Evolutionary conservation across 2,797 vertebrate species (phyloP), one percentile per base, ranked within the genome.

Genomic region (Gephyroberyx darwinii): DNA sequence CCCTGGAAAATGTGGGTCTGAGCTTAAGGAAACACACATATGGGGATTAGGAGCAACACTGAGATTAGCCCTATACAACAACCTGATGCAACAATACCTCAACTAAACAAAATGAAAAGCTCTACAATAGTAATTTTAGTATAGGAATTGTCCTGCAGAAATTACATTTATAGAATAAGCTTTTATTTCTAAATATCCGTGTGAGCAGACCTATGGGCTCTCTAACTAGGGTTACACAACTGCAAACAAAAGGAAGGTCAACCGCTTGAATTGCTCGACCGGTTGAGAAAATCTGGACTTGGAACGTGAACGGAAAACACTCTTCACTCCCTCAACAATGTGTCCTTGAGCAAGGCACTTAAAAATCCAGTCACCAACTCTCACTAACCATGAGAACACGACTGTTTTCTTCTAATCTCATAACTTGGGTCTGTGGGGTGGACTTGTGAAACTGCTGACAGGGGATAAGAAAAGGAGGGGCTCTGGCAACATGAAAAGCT

Each of bases 391-490:
- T 61, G 33, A 67, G 58, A 84, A 74, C 60, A n/a, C 3, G n/a
- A 66, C 41, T 9, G 37, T 66, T 81, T 81, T 63, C 37, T 50
- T 75, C 19, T 60, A 72, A 83, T 83, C 65, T 78, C 0, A 39
- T 76, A 86, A 84, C 59, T 31, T 35, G 47, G 81, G 79, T 62
- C 68, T 67, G 63, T 52, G 50, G 68, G 37, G 56, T 65, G 67
- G 77, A 84, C 68, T 87, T 87, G 77, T 75, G 80, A 90, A 92
- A 91, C 69, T 82, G 90, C 87, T 91, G 90, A 92, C 83, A 59
- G 56, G 55, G 69, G 70, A 81, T 76, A 83, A 87, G 81, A 77
- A 73, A 74, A 81, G 83, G 80, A 84, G 74, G 81, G 72, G 72
- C 52, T 9, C 39, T 57, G 58, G 78, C 69, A 65, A 71, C 80